Conservation (phyloP, 2,888 invertebrate genomes). For the Prenolepis imparis region DNA sequence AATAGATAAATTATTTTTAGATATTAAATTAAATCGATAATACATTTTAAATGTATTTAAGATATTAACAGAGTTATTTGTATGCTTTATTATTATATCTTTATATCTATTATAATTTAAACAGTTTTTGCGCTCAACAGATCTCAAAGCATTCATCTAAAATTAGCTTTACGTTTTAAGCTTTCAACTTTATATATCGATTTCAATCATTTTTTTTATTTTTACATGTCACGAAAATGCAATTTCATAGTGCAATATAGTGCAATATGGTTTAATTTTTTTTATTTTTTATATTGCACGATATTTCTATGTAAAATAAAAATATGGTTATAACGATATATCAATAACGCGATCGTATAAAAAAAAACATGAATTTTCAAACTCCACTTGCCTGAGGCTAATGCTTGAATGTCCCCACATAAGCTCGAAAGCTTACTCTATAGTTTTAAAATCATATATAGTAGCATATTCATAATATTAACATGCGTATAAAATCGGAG, state of each 20-base stretch:
- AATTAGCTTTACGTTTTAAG: constrained; percentile 15
- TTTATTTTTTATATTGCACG: constrained; percentile 15
- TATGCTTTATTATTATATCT: not conserved
- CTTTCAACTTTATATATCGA: constrained; percentile 19
- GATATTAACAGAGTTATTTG: not conserved
- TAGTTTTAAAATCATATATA: not conserved
- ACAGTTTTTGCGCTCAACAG: not conserved
- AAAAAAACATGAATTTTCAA: constrained; percentile 16
- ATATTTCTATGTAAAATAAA: constrained; percentile 24
- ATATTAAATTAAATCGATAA: not conserved
- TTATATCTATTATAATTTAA: constrained; percentile 12
- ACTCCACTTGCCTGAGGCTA: not conserved
- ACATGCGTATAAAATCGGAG: not conserved
- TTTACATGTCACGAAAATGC: constrained; percentile 10
- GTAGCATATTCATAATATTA: not conserved
- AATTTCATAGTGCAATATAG: not conserved
- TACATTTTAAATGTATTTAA: not conserved
- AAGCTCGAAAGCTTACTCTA: not conserved
- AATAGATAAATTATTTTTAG: not conserved
- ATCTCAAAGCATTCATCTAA: not conserved
- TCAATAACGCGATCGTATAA: not conserved
- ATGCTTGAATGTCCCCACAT: constrained; percentile 9
- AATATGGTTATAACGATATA: not conserved
- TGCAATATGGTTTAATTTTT: not conserved
- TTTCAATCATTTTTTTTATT: constrained; percentile 25